Percentiles rank a stretch among this genome's conserved stretches.
Evolutionary conservation across 2,888 invertebrate genomes (phyloP).

Genomic region (Acrocera orbiculus): DNA sequence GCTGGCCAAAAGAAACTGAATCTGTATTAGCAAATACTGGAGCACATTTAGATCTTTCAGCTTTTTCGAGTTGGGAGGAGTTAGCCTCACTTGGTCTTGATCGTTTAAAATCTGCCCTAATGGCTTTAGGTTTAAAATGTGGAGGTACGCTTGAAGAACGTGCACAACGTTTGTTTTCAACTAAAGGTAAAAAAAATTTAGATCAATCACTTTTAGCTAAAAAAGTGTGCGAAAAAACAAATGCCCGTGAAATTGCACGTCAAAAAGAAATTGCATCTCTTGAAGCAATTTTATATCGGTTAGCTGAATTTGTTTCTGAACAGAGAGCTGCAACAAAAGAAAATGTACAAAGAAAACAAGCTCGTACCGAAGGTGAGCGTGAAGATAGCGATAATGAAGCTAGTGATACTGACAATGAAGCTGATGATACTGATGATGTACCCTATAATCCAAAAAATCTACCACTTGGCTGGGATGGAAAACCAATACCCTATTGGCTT

Average conservation of each 20-base stretch:
- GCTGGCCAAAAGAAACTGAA: slow-evolving; percentile 93
- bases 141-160: slow-evolving; percentile 96
- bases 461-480: slow-evolving; percentile 98
- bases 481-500: slow-evolving; percentile 90
- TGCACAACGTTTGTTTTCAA: slow-evolving; percentile 87
- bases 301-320: slow-evolving; percentile 66
- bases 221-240: slow-evolving; percentile 45
- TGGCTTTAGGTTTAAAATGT: slow-evolving; percentile 94
- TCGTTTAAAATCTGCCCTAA: slow-evolving; percentile 88
- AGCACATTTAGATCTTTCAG: slow-evolving; percentile 94
- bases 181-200: slow-evolving; percentile 84
- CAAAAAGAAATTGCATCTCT: slow-evolving; percentile 75
- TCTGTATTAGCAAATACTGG: slow-evolving; percentile 87
- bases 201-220: slow-evolving; percentile 86
- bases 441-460: slow-evolving; percentile 99
- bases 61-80: slow-evolving; percentile 94
- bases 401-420: slow-evolving; percentile 58
- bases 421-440: slow-evolving; percentile 85
- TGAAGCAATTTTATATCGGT: slow-evolving; percentile 78
- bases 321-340: slow-evolving; percentile 87
- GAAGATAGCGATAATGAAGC: slow-evolving; percentile 85
- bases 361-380: slow-evolving; percentile 81
- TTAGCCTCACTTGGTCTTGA: slow-evolving; percentile 92
- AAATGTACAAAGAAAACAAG: slow-evolving; percentile 96
- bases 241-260: slow-evolving; percentile 39